Conservation (phyloP, 2,888 invertebrate genomes). For the Melieria picta region DNA sequence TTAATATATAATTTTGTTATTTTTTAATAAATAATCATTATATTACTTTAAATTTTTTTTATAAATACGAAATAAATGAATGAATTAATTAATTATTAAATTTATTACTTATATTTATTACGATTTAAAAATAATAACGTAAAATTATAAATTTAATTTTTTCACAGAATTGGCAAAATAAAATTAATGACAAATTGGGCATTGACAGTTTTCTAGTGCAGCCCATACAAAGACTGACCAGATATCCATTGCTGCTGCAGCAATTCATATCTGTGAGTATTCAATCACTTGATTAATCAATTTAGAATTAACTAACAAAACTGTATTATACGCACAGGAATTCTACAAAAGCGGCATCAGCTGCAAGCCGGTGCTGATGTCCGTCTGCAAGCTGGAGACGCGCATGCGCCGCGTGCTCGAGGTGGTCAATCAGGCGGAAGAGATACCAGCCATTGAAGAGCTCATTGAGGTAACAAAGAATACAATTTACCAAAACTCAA, state of each 20-base stretch:
- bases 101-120: too few species aligned
- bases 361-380: conserved; percentile 62
- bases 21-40: too few species aligned
- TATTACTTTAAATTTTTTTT: too few species aligned
- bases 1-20: too few species aligned
- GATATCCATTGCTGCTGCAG: conserved; percentile 63
- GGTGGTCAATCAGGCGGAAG: conserved; percentile 64
- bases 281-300: not conserved
- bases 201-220: conserved; percentile 66
- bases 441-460: conserved; percentile 62
- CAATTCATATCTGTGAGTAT: conserved; percentile 62
- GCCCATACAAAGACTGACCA: conserved; percentile 66
- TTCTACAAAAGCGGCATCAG: conserved; percentile 62
- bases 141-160: not conserved
- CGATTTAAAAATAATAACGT: not conserved
- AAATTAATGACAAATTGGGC: conserved; percentile 64
- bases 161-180: conserved; percentile 55
- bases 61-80: too few species aligned
- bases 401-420: conserved; percentile 61
- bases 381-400: conserved; percentile 64
- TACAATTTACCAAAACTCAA: not conserved
- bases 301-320: not conserved
- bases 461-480: conserved; percentile 54
- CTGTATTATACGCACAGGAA: conserved; percentile 47
- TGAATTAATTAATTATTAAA: too few species aligned